phyloP scores from a whole-genome alignment of 2,113 vertebrate species.

The Leptobrachium leishanense region DNA sequence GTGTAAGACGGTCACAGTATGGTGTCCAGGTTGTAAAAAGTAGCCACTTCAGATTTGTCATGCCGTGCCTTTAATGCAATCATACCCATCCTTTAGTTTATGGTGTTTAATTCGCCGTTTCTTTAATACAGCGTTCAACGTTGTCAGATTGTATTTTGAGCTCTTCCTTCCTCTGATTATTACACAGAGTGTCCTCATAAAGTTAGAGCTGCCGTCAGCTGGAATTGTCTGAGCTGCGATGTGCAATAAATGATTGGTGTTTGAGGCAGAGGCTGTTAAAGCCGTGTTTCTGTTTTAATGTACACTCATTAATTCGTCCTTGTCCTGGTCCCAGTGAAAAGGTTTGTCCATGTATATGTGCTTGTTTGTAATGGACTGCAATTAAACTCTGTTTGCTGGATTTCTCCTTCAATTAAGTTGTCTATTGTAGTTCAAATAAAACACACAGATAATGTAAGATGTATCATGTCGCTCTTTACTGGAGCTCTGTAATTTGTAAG shows the following conservation, averaged over 20 bases:
- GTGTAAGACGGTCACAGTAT: too few species aligned
- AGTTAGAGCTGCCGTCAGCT: not conserved
- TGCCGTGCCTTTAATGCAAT: too few species aligned
- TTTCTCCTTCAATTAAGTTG: not conserved
- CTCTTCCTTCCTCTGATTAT: not conserved
- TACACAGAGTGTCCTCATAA: not conserved
- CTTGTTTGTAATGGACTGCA: conserved; percentile 2
- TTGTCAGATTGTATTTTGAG: not conserved
- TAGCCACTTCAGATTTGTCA: too few species aligned
- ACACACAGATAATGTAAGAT: too few species aligned
- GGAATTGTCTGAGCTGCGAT: conserved; percentile 29
- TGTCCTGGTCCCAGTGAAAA: too few species aligned
- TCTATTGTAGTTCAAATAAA: not conserved
- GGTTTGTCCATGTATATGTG: too few species aligned
- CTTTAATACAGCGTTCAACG: not conserved
- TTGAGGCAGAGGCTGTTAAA: not conserved
- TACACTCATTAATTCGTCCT: not conserved
- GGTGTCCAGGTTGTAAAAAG: too few species aligned
- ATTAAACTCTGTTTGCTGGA: not conserved
- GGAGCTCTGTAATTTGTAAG: not conserved
- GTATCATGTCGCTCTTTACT: not conserved
- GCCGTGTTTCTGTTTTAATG: not conserved
- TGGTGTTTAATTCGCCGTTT: too few species aligned
- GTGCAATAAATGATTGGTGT: conserved; percentile 29
- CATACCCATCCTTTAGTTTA: too few species aligned